Base-by-base conservation (phyloP, 2,113 vertebrate species). In the Callionymus lyra region DNA sequence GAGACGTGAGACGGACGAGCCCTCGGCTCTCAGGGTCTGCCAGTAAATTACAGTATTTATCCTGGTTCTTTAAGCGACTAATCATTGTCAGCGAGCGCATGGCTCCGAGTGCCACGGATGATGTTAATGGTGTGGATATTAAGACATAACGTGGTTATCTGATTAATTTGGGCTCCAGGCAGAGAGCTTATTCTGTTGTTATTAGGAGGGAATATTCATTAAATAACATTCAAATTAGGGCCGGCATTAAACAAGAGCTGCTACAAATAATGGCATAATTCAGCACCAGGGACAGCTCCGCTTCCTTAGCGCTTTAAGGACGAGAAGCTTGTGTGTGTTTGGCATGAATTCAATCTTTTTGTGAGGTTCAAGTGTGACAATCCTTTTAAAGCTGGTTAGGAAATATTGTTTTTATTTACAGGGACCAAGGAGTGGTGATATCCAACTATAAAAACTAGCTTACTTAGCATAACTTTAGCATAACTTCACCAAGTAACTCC, bases 21-120 rank as follows among this genome's bases (percentile, higher is more conserved):
- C 10, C n/a, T 1, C 5, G 6, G 9, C 16, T 34, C 19, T 60
- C 12, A 38, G 43, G 56, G 38, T 38, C 12, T 48, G 50, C 54
- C 55, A 64, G 56, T 63, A 56, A 66, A 75, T 71, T 35, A 56
- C 37, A 54, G 55, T 52, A 56, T 77, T 63, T 62, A 47, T 66
- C 15, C 33, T 32, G 6, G 8, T 50, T 32, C 44, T 56, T 62
- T 38, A 33, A 75, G 49, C 49, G 34, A 70, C 49, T 59, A 62
- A 72, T 76, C 61, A 60, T 65, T 74, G 65, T 67, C 61, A 70
- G 47, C 5, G 15, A 47, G 11, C 33, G 21, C 12, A 1, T 11
- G 19, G 53, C 47, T 64, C 34, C 41, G 44, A 66, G 61, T 41
- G 43, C 44, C 34, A 47, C 52, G 31, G 55, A 53, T 56, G 41